Conservation (phyloP, 2,797 vertebrate genomes). For the Rhinichthys osculus region DNA sequence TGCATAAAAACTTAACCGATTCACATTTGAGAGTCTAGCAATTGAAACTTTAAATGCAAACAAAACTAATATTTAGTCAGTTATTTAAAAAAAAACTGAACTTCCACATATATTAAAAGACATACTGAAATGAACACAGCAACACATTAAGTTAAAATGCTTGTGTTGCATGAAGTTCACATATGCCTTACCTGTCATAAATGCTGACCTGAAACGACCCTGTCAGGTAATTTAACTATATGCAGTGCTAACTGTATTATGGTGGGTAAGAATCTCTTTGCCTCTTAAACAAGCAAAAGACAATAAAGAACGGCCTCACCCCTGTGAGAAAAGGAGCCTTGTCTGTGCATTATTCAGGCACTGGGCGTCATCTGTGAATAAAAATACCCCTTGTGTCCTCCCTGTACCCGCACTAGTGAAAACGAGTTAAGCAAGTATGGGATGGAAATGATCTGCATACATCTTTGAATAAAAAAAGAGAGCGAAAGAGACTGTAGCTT, state of each 20-base stretch:
- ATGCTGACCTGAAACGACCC: slow-evolving; percentile 56
- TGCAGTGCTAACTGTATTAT: slow-evolving; percentile 55
- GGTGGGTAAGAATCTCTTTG: slow-evolving; percentile 57
- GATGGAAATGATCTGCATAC: slow-evolving; percentile 73
- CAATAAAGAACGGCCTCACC: slow-evolving; percentile 65
- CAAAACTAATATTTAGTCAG: background rate
- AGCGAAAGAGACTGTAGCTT: slow-evolving; percentile 45
- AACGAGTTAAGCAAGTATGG: slow-evolving; percentile 80
- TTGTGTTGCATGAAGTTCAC: slow-evolving; percentile 10
- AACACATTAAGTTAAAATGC: background rate
- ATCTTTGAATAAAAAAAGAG: slow-evolving; percentile 70
- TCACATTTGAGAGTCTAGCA: background rate
- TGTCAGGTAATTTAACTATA: slow-evolving; percentile 34
- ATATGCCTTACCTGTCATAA: slow-evolving; percentile 19
- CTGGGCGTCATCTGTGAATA: slow-evolving; percentile 74
- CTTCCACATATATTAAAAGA: background rate
- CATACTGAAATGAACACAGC: background rate
- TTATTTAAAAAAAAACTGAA: background rate
- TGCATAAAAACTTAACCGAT: background rate
- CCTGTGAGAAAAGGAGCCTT: slow-evolving; percentile 61
- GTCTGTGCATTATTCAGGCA: slow-evolving; percentile 65
- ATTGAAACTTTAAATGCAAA: background rate
- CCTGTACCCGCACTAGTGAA: slow-evolving; percentile 72
- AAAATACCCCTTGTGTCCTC: slow-evolving; percentile 67
- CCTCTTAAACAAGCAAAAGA: slow-evolving; percentile 57